These are phyloP conservation scores for Campaea margaritaria DNA, from an alignment of 2,888 invertebrate species.

Conservation along the genomic window DNA sequence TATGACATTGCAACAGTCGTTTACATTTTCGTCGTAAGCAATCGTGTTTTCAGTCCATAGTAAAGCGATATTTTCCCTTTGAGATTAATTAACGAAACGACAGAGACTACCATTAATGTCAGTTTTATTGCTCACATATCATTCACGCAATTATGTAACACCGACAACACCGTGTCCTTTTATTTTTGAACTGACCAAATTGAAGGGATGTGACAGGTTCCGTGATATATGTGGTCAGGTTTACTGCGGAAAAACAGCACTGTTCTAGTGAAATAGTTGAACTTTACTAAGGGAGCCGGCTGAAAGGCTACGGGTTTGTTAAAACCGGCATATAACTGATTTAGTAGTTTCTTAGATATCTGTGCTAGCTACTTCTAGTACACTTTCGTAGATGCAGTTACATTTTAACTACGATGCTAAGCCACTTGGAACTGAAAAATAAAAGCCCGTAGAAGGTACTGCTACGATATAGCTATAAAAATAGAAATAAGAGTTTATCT, in stretches of 20 bases:
- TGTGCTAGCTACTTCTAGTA: too few relatives aligned
- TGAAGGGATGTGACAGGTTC: constrained; percentile 25
- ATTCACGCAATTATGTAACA: constrained; percentile 58
- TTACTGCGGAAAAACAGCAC: background rate
- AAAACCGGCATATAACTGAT: too few relatives aligned
- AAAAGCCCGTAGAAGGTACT: too few relatives aligned
- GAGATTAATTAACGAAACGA: constrained; percentile 63
- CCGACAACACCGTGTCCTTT: constrained; percentile 45
- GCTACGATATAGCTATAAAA: too few relatives aligned
- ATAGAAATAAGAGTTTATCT: too few relatives aligned
- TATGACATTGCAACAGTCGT: background rate
- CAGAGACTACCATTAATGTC: constrained; percentile 63
- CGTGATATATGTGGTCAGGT: constrained; percentile 12
- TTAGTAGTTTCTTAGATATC: too few relatives aligned
- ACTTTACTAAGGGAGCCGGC: too few relatives aligned
- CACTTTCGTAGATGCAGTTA: too few relatives aligned
- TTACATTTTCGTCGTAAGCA: constrained; percentile 10
- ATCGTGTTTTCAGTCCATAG: constrained; percentile 30
- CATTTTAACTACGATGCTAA: too few relatives aligned
- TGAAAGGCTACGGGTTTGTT: too few relatives aligned
- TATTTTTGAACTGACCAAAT: constrained; percentile 29
- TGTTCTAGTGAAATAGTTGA: background rate
- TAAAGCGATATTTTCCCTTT: constrained; percentile 48
- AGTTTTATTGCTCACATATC: constrained; percentile 68
- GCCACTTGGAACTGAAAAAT: too few relatives aligned